Evolutionary conservation across 64 coral and sea anemone species (phyloP), one percentile per base, ranked within the genome.

Genomic region (Stichodactyla mertensii): DNA sequence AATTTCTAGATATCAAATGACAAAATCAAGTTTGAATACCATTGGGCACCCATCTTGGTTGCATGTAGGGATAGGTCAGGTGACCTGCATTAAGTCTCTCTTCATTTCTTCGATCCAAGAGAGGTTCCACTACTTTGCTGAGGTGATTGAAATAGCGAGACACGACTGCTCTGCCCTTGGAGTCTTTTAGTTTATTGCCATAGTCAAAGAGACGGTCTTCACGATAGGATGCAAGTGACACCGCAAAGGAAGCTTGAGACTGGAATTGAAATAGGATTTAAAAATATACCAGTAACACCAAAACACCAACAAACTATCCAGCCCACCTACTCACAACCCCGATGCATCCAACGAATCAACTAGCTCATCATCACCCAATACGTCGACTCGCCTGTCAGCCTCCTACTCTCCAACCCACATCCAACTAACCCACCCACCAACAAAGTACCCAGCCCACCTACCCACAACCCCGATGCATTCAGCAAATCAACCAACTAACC

Each of bases 171-270:
- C 61, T 87, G 12, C 85, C 90, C 12, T 62, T 24, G 6, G 13
- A 26, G 18, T 92, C 80, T 62, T 64, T 51, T 19, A 91, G 85
- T 10, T 82, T 10, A n/a, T 82, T 80, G 45, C 60, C 55, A 24
- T 91, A 91, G 77, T 91, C 89, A 55, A 91, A 87, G 20, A 91
- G 16, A 64, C 84, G 58, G 52, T 91, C 85, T n/a, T 83, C 55
- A 55, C 90, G 90, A 53, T 83, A 89, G 5, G 80, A 83, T 6
- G 58, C 88, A 5, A 84, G 55, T 14, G 82, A 24, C 23, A 22
- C 24, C 5, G 77, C 84, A 82, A 91, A 86, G 4, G 85, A 6
- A 57, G 84, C 77, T 71, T 71, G 69, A 71, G n/a, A 24, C 69
- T 71, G 24, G 27, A 71, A 71, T 2, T 12, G 10, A 10, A 71